Conservation (phyloP, 2,797 vertebrate species). For the Lepus oiostolus region DNA sequence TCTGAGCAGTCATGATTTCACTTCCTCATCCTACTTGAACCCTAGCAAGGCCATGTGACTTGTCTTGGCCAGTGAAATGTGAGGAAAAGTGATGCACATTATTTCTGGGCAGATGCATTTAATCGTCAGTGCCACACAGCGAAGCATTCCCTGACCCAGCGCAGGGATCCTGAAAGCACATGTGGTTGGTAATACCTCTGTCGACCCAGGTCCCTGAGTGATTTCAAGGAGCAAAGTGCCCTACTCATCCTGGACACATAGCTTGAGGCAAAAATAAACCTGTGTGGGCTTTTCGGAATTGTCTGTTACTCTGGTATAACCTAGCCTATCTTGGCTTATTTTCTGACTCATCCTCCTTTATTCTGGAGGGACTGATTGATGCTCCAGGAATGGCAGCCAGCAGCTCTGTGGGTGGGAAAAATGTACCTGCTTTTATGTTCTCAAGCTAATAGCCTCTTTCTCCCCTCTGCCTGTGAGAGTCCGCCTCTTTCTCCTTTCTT, state of each 20-base stretch:
- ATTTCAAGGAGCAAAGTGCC: neutral
- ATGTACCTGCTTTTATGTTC: slow-evolving; percentile 64
- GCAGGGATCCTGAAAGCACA: neutral
- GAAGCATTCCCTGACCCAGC: neutral
- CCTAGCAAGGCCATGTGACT: neutral
- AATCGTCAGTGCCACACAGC: neutral
- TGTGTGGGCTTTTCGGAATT: slow-evolving; percentile 35
- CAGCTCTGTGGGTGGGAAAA: slow-evolving; percentile 69
- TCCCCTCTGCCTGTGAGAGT: slow-evolving; percentile 67
- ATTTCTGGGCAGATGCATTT: neutral
- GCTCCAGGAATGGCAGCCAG: slow-evolving; percentile 47
- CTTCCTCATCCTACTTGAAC: neutral
- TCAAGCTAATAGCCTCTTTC: slow-evolving; percentile 69
- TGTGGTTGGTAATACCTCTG: neutral
- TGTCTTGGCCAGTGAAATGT: neutral
- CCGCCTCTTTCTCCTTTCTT: slow-evolving; percentile 66
- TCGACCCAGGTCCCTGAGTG: neutral
- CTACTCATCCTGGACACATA: neutral
- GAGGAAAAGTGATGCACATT: fast-evolving
- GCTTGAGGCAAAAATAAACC: neutral
- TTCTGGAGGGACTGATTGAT: slow-evolving; percentile 77
- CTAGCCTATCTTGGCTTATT: slow-evolving; percentile 23
- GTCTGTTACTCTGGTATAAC: slow-evolving; percentile 55
- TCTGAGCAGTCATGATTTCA: neutral
- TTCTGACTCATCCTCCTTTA: slow-evolving; percentile 27